Evolutionary conservation across 1,140 invertebrate genomes (phyloP).

Genomic region (Dendroctonus valens): DNA sequence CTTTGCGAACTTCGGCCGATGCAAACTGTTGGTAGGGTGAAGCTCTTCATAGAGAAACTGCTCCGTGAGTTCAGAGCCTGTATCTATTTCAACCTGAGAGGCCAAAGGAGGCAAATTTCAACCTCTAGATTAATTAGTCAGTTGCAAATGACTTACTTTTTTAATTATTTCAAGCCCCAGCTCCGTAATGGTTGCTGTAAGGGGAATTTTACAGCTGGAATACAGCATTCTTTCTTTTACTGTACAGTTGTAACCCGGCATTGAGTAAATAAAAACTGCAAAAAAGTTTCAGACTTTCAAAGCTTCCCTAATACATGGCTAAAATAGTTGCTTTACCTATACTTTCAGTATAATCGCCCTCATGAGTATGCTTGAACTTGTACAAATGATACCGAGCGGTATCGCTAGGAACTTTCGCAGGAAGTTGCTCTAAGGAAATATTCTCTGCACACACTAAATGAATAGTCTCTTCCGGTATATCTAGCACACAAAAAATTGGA

Average conservation of each 20-base stretch:
- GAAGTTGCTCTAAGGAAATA: slow-evolving; percentile 63
- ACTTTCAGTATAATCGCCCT: slow-evolving; percentile 84
- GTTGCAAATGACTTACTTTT: slow-evolving; percentile 62
- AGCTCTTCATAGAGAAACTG: slow-evolving; percentile 89
- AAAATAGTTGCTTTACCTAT: slow-evolving; percentile 60
- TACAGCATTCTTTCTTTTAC: slow-evolving; percentile 98
- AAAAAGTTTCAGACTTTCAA: not conserved
- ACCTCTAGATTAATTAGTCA: not conserved
- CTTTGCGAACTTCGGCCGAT: slow-evolving; percentile 89
- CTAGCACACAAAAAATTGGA: slow-evolving; percentile 47
- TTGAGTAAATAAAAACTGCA: slow-evolving; percentile 95
- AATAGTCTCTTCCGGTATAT: slow-evolving; percentile 75
- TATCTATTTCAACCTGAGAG: slow-evolving; percentile 88
- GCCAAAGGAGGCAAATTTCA: not conserved
- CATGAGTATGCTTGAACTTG: slow-evolving; percentile 87
- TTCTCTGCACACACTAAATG: slow-evolving; percentile 66
- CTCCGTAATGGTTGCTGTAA: slow-evolving; percentile 77
- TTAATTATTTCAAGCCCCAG: slow-evolving; percentile 74
- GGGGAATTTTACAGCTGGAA: slow-evolving; percentile 90
- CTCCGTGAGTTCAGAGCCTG: slow-evolving; percentile 84
- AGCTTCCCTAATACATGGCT: not conserved
- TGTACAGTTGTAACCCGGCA: slow-evolving; percentile 91
- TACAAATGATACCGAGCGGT: slow-evolving; percentile 90
- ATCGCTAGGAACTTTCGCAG: slow-evolving; percentile 76
- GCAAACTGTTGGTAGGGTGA: slow-evolving; percentile 89